Evolutionary conservation across 2,888 invertebrate species (phyloP), one percentile per base, ranked within the genome.

Genomic region (Anagyrus pseudococci): DNA sequence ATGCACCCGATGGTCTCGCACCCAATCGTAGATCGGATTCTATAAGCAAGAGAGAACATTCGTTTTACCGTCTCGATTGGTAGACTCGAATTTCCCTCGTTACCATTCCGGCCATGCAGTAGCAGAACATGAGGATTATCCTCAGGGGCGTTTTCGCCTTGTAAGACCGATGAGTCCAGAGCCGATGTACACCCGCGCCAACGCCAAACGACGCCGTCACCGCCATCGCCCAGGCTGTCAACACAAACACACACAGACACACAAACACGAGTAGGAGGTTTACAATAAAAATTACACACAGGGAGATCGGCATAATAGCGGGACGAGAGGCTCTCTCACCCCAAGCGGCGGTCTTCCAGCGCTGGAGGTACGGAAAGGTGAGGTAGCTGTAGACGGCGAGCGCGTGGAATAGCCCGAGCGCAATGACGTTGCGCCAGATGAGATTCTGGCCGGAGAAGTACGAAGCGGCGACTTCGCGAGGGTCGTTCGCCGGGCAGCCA

Each of bases 1-100:
- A 74, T 92, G 91, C 0, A 90, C 87, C 26, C 91, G 82, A 75
- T 92, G 92, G 76, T 91, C 91, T 40, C 91, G 83, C 1, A 89
- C 88, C 92, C 92, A 92, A 69, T 91, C 85, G 74, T 82, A 88
- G 55, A 91, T 83, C 23, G 84, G 85, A 75, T 91, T 91, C 89
- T 90, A 77, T 33, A 74, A 65, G 25, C 13, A 44, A 13, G 17
- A 33, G 7, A 2, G 19, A 43, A 4, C 19, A 17, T 8, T 8
- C 43, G 17, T 17, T n/a, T n/a, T n/a, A n/a, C n/a, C n/a, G n/a
- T n/a, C n/a, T n/a, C n/a, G n/a, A n/a, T n/a, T n/a, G n/a, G n/a
- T n/a, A n/a, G n/a, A n/a, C n/a, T n/a, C n/a, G n/a, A n/a, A n/a
- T n/a, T n/a, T n/a, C n/a, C n/a, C n/a, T n/a, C n/a, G n/a, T 20